Base-by-base conservation (phyloP, 2,888 invertebrate genomes). In the Volucella zonaria region DNA sequence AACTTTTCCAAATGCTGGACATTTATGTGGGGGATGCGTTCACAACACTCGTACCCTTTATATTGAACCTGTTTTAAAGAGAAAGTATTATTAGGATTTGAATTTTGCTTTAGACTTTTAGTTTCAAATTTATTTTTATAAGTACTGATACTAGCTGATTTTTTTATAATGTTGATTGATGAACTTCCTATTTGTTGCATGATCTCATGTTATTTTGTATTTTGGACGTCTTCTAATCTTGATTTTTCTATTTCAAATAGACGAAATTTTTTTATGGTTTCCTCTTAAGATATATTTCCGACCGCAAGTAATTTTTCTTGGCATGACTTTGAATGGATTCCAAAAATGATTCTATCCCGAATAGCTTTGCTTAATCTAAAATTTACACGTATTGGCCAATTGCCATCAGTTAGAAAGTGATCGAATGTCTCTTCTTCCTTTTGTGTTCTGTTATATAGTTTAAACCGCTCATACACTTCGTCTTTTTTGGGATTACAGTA, bases 381-480 rank as follows among this genome's bases (percentile, higher is more conserved):
- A 56, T 12, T 56, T 38, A 31, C 54, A 61, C 43, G 45, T 23
- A 12, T 45, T 61, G 8, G 61, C 43, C 23, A 61, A 58, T 58
- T 61, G 45, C n/a, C 23, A 64, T 51, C 64, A 14, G 51, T 64
- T 2, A 64, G 23, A 64, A 64, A 64, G 49, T 51, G 64, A 51
- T 51, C 64, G n/a, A 64, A 64, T 31, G 64, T 31, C n/a, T 51
- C 64, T 64, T 51, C 64, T 51, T 64, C 64, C 40, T 51, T 64
- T 51, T 64, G 40, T 2, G 23, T 51, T 51, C 64, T 49, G 51
- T 40, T 64, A 23, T 51, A 64, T 8, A 40, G 31, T 51, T 51
- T 51, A 12, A 51, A 64, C 38, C 51, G 14, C 18, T 51, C n/a
- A n/a, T n/a, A n/a, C n/a, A n/a, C n/a, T n/a, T n/a, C 64, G 51